A percentile compares a stretch with the other conserved stretches of the same genome.
Conservation (phyloP, 2,113 vertebrate species). For the Cyprinus carpio region DNA sequence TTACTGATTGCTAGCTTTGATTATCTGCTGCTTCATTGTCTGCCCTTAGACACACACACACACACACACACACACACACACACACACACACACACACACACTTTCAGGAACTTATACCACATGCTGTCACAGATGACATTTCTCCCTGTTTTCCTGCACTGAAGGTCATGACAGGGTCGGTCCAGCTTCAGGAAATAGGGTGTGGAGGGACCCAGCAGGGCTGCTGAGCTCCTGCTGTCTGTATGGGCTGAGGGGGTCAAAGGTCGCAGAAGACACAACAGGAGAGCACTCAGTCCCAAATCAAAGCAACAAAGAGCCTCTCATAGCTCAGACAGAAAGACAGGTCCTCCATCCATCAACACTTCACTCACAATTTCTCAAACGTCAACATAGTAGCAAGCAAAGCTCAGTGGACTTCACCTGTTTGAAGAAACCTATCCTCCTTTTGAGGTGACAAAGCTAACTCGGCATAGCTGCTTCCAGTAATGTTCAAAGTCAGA, state of each 20-base stretch:
- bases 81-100: neutral
- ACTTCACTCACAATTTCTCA: constrained; percentile 23
- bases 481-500: constrained; percentile 11
- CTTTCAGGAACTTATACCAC: neutral
- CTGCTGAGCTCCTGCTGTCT: constrained; percentile 53
- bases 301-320: constrained; percentile 49
- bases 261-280: constrained; percentile 49
- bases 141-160: constrained; percentile 21
- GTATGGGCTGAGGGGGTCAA: constrained; percentile 50
- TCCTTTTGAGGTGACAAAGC: neutral
- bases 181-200: constrained; percentile 46
- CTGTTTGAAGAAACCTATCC: constrained; percentile 9
- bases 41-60: neutral
- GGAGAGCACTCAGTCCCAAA: constrained; percentile 44
- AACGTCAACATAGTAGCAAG: neutral
- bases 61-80: no score
- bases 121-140: constrained; percentile 5
- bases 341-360: constrained; percentile 17
- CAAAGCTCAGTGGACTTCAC: neutral
- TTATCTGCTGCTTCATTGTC: constrained; percentile 8
- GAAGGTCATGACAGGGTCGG: constrained; percentile 48
- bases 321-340: constrained; percentile 44
- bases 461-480: neutral
- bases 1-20: constrained; percentile 11
- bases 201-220: constrained; percentile 28